phyloP scores from a whole-genome alignment of 2,113 vertebrate species.

The Melanocharis versteri region DNA sequence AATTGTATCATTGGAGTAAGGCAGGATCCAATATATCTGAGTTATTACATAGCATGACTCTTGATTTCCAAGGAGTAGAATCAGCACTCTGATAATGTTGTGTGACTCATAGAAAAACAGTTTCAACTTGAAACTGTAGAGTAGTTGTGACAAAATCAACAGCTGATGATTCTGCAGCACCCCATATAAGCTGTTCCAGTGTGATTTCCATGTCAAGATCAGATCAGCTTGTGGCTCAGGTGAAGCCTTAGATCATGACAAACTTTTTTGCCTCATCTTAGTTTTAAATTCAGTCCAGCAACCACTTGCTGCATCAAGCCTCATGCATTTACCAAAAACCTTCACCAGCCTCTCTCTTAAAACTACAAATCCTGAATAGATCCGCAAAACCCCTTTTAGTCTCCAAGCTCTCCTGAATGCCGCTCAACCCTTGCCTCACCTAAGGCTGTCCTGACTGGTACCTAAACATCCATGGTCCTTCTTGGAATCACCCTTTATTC shows the following conservation, averaged over 20 bases:
- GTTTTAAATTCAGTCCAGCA: background rate
- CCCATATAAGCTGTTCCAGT: background rate
- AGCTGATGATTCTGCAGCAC: background rate
- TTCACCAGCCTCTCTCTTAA: background rate
- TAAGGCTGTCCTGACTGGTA: background rate
- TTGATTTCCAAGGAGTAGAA: background rate
- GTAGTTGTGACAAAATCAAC: background rate
- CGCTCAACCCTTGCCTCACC: background rate
- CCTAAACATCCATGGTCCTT: background rate
- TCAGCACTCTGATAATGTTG: accelerated
- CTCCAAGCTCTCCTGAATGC: background rate
- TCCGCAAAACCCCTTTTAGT: background rate
- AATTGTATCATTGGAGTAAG: background rate
- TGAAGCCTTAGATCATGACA: background rate
- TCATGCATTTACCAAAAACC: background rate
- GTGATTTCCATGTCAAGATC: background rate
- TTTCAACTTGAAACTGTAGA: background rate
- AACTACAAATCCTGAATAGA: background rate
- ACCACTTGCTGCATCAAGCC: background rate
- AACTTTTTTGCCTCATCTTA: background rate
- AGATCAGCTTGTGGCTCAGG: background rate
- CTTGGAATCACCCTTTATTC: background rate
- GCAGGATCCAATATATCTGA: background rate
- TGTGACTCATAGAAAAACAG: background rate
- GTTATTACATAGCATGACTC: background rate